Conservation (phyloP, 2,113 vertebrate genomes). For the Albula glossodonta region DNA sequence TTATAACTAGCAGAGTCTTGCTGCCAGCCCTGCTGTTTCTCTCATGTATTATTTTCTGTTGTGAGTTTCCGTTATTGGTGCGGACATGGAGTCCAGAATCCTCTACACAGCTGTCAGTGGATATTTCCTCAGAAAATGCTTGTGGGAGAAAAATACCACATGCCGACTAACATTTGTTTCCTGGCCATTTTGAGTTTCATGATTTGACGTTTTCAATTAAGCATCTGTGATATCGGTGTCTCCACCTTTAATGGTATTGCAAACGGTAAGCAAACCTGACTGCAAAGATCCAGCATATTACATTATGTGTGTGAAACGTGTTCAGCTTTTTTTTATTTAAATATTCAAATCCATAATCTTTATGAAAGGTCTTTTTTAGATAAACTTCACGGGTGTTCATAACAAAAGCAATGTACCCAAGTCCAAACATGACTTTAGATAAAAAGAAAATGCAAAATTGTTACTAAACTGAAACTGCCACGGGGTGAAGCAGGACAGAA, state of each 20-base stretch:
- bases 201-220: background rate
- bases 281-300: background rate
- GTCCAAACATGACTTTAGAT: background rate
- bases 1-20: no score
- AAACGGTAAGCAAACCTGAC: background rate
- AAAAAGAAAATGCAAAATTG: background rate
- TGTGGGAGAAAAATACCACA: background rate
- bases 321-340: background rate
- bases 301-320: background rate
- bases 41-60: no score
- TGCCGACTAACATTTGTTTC: background rate
- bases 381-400: background rate
- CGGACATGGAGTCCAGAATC: background rate
- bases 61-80: background rate
- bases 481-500: background rate
- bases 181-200: background rate
- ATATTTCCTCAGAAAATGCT: background rate
- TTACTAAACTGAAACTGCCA: background rate
- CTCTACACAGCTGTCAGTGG: background rate
- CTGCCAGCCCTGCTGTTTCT: no score
- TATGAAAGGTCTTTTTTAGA: background rate
- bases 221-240: background rate
- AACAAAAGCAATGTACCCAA: background rate
- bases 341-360: background rate
- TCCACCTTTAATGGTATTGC: background rate